Evolutionary conservation across 2,113 vertebrate species (phyloP).

Genomic region (Python bivittatus): DNA sequence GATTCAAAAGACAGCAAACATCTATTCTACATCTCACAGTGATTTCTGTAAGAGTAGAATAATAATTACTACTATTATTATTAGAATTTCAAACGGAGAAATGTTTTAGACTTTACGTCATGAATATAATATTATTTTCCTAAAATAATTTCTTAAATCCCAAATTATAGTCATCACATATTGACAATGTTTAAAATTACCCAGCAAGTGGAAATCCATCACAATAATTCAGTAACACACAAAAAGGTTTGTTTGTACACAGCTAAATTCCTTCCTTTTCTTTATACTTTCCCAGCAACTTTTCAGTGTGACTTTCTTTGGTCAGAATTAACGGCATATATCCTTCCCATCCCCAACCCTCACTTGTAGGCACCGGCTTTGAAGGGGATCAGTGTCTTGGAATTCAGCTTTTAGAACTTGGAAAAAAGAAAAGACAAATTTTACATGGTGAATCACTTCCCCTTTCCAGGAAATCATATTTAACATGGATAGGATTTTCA

Average conservation of each 20-base stretch:
- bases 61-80: not conserved
- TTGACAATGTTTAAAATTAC: not conserved
- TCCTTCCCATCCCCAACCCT: constrained; percentile 2
- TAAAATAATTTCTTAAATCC: not conserved
- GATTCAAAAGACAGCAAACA: not conserved
- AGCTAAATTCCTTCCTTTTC: not conserved
- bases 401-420: constrained; percentile 87
- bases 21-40: not conserved
- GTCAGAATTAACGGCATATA: not conserved
- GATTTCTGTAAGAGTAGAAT: not conserved
- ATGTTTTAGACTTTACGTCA: not conserved
- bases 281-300: not conserved
- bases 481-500: constrained; percentile 91
- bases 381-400: constrained; percentile 92
- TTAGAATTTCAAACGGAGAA: not conserved
- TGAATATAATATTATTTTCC: not conserved
- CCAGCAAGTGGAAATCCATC: not conserved
- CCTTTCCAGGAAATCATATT: constrained; percentile 82
- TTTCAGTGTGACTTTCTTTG: not conserved
- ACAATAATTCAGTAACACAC: not conserved
- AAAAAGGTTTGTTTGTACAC: not conserved
- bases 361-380: constrained; percentile 83
- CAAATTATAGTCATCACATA: not conserved
- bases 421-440: constrained; percentile 78
- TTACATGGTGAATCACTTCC: constrained; percentile 85